A percentile compares a stretch with the other conserved stretches of the same genome.
These are phyloP conservation scores for Coptodon bakossiorum DNA, from an alignment of 2,113 vertebrate genomes.

Conservation along the genomic window DNA sequence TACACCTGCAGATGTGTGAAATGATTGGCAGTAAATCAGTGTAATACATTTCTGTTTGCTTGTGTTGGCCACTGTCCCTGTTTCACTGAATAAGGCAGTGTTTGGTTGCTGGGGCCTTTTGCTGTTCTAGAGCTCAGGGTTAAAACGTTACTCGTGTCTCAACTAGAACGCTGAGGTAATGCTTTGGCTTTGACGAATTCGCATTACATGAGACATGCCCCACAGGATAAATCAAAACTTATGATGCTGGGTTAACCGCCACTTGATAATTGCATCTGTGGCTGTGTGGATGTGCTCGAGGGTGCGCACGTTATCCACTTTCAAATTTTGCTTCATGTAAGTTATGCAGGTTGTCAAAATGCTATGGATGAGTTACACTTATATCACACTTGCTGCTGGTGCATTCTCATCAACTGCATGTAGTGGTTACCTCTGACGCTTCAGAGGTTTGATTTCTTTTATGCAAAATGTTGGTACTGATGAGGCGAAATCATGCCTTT, in stretches of 20 bases:
- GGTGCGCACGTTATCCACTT: background rate
- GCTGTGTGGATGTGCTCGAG: constrained; percentile 4
- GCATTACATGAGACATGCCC: constrained; percentile 52
- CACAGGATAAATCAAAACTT: constrained; percentile 57
- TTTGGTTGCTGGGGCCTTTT: constrained; percentile 51
- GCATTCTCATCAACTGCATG: background rate
- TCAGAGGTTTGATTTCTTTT: background rate
- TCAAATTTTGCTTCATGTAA: background rate
- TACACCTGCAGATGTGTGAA: constrained; percentile 69
- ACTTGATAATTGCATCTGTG: constrained; percentile 43
- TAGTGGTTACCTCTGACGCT: background rate
- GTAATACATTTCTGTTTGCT: constrained; percentile 66
- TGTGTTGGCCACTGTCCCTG: constrained; percentile 60
- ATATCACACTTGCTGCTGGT: background rate
- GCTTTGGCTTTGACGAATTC: constrained; percentile 47
- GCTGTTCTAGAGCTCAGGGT: constrained; percentile 43
- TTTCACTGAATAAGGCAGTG: constrained; percentile 62
- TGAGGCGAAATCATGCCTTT: background rate
- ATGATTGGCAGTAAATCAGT: constrained; percentile 68
- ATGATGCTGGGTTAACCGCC: constrained; percentile 47
- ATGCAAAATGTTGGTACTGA: background rate
- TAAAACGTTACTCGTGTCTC: constrained; percentile 67
- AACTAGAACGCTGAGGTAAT: constrained; percentile 65
- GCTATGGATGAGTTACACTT: constrained; percentile 7
- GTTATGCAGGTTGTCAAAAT: constrained; percentile 33